Evolutionary conservation across 2,113 vertebrate species (phyloP).

Genomic region (Paracyprichromis sp.): DNA sequence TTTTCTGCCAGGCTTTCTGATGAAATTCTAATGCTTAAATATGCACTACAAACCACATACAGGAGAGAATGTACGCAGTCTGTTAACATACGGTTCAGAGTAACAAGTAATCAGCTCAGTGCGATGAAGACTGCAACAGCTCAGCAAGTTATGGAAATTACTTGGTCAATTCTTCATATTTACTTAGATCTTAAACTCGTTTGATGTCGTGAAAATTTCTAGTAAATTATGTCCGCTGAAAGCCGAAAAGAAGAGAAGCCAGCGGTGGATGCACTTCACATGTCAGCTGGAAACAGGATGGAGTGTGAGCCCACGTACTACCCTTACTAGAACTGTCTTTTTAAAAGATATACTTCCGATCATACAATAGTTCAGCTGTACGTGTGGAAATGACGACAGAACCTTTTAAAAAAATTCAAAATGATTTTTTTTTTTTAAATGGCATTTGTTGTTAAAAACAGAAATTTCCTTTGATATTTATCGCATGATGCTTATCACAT

Average conservation of each 20-base stretch:
- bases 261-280: slow-evolving; percentile 37
- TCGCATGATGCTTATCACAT: neutral
- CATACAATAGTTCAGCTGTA: neutral
- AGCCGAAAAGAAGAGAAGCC: slow-evolving; percentile 13
- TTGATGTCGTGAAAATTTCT: slow-evolving; percentile 29
- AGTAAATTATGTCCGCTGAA: slow-evolving; percentile 3
- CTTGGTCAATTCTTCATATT: slow-evolving; percentile 3
- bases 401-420: neutral
- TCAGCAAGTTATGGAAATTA: slow-evolving; percentile 1
- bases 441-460: neutral
- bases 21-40: neutral
- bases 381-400: neutral
- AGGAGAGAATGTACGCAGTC: neutral
- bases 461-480: neutral
- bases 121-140: neutral
- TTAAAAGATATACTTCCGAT: neutral
- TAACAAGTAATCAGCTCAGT: neutral
- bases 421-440: neutral
- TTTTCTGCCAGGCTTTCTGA: neutral
- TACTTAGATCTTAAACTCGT: slow-evolving; percentile 1
- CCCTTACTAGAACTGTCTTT: neutral
- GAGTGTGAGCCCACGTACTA: neutral
- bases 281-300: slow-evolving; percentile 32
- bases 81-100: neutral
- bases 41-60: neutral